phyloP scores from a whole-genome alignment of 2,113 vertebrate genomes.

The Perognathus longimembris region DNA sequence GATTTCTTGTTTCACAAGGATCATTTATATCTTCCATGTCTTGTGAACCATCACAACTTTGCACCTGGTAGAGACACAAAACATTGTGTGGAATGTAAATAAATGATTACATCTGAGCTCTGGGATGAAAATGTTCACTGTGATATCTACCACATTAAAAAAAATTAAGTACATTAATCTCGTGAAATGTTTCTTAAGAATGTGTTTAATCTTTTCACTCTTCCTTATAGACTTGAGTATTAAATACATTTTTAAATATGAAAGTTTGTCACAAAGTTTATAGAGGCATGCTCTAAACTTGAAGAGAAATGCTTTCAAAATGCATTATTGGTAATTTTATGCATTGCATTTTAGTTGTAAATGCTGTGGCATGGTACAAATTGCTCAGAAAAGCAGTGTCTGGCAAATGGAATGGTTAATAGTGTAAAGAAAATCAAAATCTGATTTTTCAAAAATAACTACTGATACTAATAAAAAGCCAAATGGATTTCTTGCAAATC shows the following conservation, averaged over 20 bases:
- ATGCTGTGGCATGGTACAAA: constrained; percentile 7
- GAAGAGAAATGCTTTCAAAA: constrained; percentile 25
- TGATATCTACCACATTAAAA: constrained; percentile 40
- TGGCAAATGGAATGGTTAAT: constrained; percentile 64
- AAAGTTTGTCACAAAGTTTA: constrained; percentile 47
- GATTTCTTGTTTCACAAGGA: constrained; percentile 21
- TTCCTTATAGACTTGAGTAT: constrained; percentile 37
- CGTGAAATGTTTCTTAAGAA: constrained; percentile 23
- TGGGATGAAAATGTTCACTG: constrained; percentile 39
- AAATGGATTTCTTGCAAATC: constrained; percentile 76
- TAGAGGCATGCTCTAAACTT: constrained; percentile 43
- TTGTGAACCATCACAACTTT: neutral
- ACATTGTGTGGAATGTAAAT: constrained; percentile 42
- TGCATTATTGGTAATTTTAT: constrained; percentile 64
- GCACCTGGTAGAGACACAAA: neutral
- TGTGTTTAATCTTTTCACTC: constrained; percentile 60
- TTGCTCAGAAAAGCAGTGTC: constrained; percentile 52
- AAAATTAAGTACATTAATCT: constrained; percentile 25
- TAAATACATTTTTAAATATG: constrained; percentile 61
- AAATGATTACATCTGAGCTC: constrained; percentile 15
- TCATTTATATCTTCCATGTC: neutral
- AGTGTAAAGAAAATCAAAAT: constrained; percentile 74
- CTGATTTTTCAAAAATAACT: constrained; percentile 74
- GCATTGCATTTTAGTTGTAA: constrained; percentile 65
- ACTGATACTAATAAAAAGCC: constrained; percentile 72